Percentiles rank a stretch among this genome's conserved stretches.
Conservation (phyloP, 2,113 vertebrate genomes). For the Sinocyclocheilus anshuiensis region DNA sequence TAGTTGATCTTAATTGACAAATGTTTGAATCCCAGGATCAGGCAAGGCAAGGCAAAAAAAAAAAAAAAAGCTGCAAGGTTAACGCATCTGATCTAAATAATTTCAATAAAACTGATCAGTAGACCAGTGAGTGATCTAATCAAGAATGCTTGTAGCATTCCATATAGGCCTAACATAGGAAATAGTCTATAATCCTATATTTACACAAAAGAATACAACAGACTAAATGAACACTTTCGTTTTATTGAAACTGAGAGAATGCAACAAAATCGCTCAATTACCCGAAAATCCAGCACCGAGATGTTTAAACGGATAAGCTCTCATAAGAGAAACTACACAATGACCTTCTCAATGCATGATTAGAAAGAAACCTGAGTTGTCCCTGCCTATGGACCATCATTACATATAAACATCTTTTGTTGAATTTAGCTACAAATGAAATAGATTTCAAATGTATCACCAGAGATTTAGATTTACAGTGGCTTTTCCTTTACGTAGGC, state of each 20-base stretch:
- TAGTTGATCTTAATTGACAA: background rate
- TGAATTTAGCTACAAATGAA: constrained; percentile 54
- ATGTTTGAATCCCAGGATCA: background rate
- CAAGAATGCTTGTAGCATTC: background rate
- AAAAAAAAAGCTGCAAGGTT: background rate
- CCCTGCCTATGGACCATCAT: constrained; percentile 64
- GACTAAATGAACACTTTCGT: constrained; percentile 56
- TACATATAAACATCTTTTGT: constrained; percentile 41
- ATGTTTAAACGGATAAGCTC: constrained; percentile 63
- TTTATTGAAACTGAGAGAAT: constrained; percentile 82
- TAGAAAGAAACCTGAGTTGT: constrained; percentile 90
- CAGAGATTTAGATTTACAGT: constrained; percentile 52
- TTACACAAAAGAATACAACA: constrained; percentile 13
- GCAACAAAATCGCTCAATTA: constrained; percentile 71
- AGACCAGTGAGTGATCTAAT: background rate
- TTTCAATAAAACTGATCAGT: background rate
- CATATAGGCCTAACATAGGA: background rate
- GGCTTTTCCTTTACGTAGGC: constrained; percentile 62
- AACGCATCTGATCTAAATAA: background rate
- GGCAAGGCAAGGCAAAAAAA: too few relatives aligned
- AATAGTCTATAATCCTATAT: background rate
- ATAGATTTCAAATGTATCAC: constrained; percentile 31
- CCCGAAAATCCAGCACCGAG: constrained; percentile 75
- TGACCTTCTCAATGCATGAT: constrained; percentile 72
- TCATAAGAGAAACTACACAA: constrained; percentile 39